phyloP scores from a whole-genome alignment of 1,140 invertebrate species.

The Aphelinus atriplicis region DNA sequence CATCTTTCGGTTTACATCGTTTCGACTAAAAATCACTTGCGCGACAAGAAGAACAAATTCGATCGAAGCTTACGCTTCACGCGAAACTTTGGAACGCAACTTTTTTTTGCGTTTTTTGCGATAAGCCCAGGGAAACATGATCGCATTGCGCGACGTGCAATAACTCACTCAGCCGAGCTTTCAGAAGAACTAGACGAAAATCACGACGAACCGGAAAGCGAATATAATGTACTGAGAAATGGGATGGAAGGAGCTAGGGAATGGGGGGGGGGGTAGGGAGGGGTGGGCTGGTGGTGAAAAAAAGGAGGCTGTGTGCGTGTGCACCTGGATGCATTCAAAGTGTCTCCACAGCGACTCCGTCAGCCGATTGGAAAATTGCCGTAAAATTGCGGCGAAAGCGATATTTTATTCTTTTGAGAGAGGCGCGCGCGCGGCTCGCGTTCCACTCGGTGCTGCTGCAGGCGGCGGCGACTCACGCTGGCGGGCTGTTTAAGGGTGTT shows the following conservation, averaged over 20 bases:
- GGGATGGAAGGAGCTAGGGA: constrained; percentile 15
- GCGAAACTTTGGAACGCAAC: too few relatives aligned
- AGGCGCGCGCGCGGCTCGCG: constrained; percentile 26
- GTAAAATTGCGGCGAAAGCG: constrained; percentile 64
- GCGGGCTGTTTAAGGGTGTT: constrained; percentile 48
- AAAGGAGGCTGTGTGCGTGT: too few relatives aligned
- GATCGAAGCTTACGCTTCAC: too few relatives aligned
- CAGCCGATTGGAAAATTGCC: constrained; percentile 63
- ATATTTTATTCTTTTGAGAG: constrained; percentile 63
- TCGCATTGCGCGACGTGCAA: too few relatives aligned
- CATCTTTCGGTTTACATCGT: too few relatives aligned
- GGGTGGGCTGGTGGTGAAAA: constrained; percentile 7
- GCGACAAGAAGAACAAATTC: too few relatives aligned
- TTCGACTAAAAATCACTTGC: too few relatives aligned
- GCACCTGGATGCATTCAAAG: constrained; percentile 37
- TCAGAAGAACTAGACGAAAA: too few relatives aligned
- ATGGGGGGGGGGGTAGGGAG: constrained; percentile 38
- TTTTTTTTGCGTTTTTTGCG: too few relatives aligned
- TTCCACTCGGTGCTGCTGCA: constrained; percentile 21
- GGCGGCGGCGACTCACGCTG: constrained; percentile 11
- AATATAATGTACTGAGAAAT: constrained; percentile 50
- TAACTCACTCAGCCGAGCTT: too few relatives aligned
- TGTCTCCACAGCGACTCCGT: constrained; percentile 26
- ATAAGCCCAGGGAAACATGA: too few relatives aligned
- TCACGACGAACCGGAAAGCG: not conserved